Evolutionary conservation across 2,888 invertebrate genomes (phyloP), one percentile per base, ranked within the genome.

Genomic region (Chrysomela aeneicollis): DNA sequence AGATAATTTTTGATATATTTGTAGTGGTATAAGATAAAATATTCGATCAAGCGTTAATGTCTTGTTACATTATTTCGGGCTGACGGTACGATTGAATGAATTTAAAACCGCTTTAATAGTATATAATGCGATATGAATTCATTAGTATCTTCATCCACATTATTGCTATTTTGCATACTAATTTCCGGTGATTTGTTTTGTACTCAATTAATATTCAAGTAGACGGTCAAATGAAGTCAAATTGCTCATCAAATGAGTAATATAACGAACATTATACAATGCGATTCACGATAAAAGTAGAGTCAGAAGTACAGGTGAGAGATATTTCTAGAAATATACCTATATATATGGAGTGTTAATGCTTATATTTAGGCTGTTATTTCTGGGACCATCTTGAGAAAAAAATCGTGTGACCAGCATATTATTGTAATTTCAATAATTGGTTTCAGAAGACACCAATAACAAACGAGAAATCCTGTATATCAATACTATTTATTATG

Each of bases 21-120:
- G n/a, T n/a, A 42, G 15, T 42, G 42, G 6, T 42, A 12, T 42
- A 12, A 42, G 42, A 42, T 42, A 15, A 10, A 42, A 15, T 42
- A 42, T 15, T 42, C 42, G 12, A 42, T 15, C 42, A 42, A 15
- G 12, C 42, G 42, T 42, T 42, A 42, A 42, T 42, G 42, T 42
- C 42, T 42, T 42, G 42, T 42, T 42, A n/a, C 42, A 42, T 42
- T 42, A 42, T 8, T 42, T 15, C 15, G n/a, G 15, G 15, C 42
- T 42, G 42, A 42, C 8, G 32, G 10, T 35, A 35, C 32, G 4
- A 42, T 32, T 53, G 59, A 59, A 63, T 63, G 58, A 59, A 63
- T 63, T 63, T 59, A 47, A 58, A 63, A 63, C 63, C 58, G 51
- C 58, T 63, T 55, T 53, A 46, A 52, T 63, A 59, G 58, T 59